Percentiles rank a stretch among this genome's conserved stretches.
These are phyloP conservation scores for Dolichoris vasculosae DNA, from an alignment of 1,140 invertebrate species.

Conservation along the genomic window DNA sequence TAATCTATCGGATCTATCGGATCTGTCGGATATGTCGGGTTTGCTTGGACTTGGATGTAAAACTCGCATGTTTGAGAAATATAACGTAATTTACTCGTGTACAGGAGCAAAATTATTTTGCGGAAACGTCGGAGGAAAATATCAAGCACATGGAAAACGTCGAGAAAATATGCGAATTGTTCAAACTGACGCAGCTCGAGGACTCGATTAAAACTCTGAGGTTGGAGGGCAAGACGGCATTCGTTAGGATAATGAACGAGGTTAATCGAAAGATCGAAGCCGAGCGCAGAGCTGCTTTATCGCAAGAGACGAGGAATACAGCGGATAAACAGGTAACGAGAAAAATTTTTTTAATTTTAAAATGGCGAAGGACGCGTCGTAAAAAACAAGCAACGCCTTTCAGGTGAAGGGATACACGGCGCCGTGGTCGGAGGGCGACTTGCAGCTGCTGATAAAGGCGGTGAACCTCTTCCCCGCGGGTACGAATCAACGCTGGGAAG, in stretches of 20 bases:
- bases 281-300: conserved; percentile 79
- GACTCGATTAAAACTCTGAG: conserved; percentile 84
- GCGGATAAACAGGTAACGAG: conserved; percentile 65
- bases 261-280: conserved; percentile 84
- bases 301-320: conserved; percentile 63
- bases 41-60: too few relatives aligned
- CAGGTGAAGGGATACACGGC: conserved; percentile 74
- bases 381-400: background rate
- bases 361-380: too few relatives aligned
- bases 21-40: too few relatives aligned
- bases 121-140: conserved; percentile 81
- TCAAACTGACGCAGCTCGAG: conserved; percentile 84
- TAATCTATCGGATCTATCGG: too few relatives aligned
- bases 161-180: conserved; percentile 91
- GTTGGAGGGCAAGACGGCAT: conserved; percentile 78
- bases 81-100: background rate
- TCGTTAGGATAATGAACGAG: conserved; percentile 81
- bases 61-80: background rate
- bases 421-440: conserved; percentile 86
- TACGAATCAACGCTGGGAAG: conserved; percentile 96
- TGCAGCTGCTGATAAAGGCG: conserved; percentile 94
- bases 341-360: too few relatives aligned
- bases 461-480: conserved; percentile 97
- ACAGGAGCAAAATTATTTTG: conserved; percentile 86
- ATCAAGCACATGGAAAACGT: conserved; percentile 90